Evolutionary conservation across 1,140 invertebrate species (phyloP), one percentile per base, ranked within the genome.

Genomic region (Polyergus mexicanus): DNA sequence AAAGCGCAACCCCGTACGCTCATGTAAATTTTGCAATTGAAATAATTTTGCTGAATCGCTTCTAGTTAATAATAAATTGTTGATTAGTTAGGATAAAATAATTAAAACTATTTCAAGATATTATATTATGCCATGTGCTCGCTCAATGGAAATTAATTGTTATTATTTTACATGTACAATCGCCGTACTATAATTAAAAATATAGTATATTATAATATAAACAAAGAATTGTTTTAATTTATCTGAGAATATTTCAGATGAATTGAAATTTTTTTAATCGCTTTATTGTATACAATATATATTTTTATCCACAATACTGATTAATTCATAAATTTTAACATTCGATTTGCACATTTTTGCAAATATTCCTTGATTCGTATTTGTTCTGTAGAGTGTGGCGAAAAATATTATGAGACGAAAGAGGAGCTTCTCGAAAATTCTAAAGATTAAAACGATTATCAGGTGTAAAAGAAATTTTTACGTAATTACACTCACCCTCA

Each of bases 401-500:
- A 16, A 69, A 54, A 54, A 16, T n/a, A 16, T 71, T 16, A 13
- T 7, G 3, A 60, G 22, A 8, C 5, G 10, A 22, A 38, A 32
- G 4, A 22, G 5, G 0, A 35, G 3, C 19, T 65, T 38, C 3
- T 41, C 25, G 19, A 32, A 58, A 13, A 11, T 16, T 0, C 1
- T 32, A 32, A 44, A 72, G 3, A 44, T 28, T 6, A 19, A 51
- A 51, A 41, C 0, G 0, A 58, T 28, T 41, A 13, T 35, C 13
- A 11, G 10, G 3, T 56, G 25, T 25, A 32, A 58, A 35, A 47
- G 4, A 74, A 47, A 32, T 19, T 44, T 11, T 0, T n/a, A n/a
- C n/a, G 22, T 44, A 60, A 74, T 72, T 38, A 44, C 8, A 69
- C 91, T 93, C 68, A 93, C 93, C 93, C 89, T 93, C 93, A 93